These are phyloP conservation scores for Hetaerina titia DNA, from an alignment of 2,888 invertebrate genomes.

Conservation along the genomic window DNA sequence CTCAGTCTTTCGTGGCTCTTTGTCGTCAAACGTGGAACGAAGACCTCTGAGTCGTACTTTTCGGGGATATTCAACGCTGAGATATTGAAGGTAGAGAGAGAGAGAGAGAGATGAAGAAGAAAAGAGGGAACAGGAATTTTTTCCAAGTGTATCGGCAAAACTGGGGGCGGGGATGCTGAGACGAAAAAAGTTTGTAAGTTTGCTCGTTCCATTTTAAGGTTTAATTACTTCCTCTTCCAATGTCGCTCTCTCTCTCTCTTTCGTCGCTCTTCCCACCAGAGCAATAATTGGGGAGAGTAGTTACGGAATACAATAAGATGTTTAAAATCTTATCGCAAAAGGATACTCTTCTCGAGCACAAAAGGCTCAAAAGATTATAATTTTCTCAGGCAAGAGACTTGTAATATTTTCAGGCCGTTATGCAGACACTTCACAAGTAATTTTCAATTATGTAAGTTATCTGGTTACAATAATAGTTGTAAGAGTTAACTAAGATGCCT, in stretches of 20 bases:
- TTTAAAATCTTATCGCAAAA: not conserved
- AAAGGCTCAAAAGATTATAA: not conserved
- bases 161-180: not conserved
- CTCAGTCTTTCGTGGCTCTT: not conserved
- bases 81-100: not conserved
- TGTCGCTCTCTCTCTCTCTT: not conserved
- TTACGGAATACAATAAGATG: not conserved
- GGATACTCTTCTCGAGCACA: not conserved
- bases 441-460: not conserved
- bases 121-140: not conserved
- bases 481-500: no score
- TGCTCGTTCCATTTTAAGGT: not conserved
- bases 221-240: not conserved
- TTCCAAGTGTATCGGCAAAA: not conserved
- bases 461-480: no score
- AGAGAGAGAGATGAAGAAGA: not conserved
- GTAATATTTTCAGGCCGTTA: not conserved
- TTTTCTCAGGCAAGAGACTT: not conserved
- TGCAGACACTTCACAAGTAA: not conserved
- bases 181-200: not conserved
- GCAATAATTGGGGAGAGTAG: not conserved
- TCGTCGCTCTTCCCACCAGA: not conserved
- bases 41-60: slow-evolving; percentile 14
- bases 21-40: slow-evolving; percentile 20
- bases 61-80: not conserved